A percentile compares a stretch with the other conserved stretches of the same genome.
These are phyloP conservation scores for Cyprinodon variegatus DNA, from an alignment of 2,113 vertebrate genomes.

Conservation along the genomic window DNA sequence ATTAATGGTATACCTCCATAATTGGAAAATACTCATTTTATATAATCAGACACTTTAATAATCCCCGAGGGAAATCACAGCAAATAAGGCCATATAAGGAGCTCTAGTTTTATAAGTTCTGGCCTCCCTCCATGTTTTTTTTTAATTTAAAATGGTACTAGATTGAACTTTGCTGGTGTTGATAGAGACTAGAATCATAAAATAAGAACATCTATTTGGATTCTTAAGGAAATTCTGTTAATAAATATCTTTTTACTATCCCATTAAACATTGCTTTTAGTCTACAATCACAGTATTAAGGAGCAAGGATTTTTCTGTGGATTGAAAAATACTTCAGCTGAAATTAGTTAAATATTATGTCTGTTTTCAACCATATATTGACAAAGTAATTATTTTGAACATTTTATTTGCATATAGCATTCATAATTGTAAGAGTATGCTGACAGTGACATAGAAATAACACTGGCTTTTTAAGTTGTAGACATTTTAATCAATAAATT, in stretches of 20 bases:
- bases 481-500: conserved; percentile 32
- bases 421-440: conserved; percentile 35
- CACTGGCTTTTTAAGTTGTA: conserved; percentile 34
- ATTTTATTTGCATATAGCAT: conserved; percentile 54
- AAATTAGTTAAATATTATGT: not conserved
- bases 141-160: not conserved
- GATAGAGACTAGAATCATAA: not conserved
- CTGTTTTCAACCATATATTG: not conserved
- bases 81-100: too few species aligned
- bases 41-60: too few species aligned
- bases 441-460: conserved; percentile 31
- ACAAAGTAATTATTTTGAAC: conserved; percentile 24
- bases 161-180: not conserved
- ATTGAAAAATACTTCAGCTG: not conserved
- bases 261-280: too few species aligned
- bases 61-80: too few species aligned
- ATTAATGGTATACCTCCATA: too few species aligned
- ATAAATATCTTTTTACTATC: not conserved
- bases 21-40: too few species aligned
- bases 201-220: not conserved
- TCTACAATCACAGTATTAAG: too few species aligned
- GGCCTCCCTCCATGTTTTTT: too few species aligned
- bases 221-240: not conserved
- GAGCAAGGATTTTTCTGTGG: too few species aligned
- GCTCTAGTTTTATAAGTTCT: too few species aligned